Base-by-base conservation (phyloP, 2,113 vertebrate genomes). In the Pongo pygmaeus region DNA sequence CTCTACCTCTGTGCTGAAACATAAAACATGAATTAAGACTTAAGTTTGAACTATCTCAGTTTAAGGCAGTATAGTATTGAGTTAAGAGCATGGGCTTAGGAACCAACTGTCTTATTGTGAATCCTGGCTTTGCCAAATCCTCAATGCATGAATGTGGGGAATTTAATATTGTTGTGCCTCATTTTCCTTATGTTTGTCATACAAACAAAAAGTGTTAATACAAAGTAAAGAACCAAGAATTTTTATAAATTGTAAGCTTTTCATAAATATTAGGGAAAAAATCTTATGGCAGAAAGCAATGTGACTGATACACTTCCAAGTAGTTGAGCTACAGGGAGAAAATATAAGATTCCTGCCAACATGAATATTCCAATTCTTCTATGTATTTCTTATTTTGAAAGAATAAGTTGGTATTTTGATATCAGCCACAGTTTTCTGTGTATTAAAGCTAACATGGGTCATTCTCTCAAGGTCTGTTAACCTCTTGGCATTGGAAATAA, bases 151-250 rank as follows among this genome's bases (percentile, higher is more conserved):
- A 52, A 75, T 55, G 38, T 77, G 22, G 55, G 14, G 27, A 79
- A 74, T 78, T 84, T 85, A 93, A 75, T 61, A 91, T 59, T 32
- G 16, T 88, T 74, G 48, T 59, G 17, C 8, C 8, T 93, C 72
- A 59, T 13, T 74, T 91, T 74, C 55, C 38, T 84, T 55, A 38
- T 17, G 12, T 70, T 83, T 96, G 35, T 40, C n/a, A 50, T 35
- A 1, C 4, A 87, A 52, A 77, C 16, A 57, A 50, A 89, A 90
- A 84, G 27, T 84, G 10, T 95, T 52, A 67, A 93, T 89, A 69
- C 23, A 52, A 95, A 77, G 23, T 52, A 92, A 94, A 93, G 48
- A 95, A 50, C 27, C 77, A 16, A 91, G 35, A 95, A 88, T 84
- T 88, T 57, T 57, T 43, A 13, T 18, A 90, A 70, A 52, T 32